Conservation (phyloP, 2,113 vertebrate genomes). For the Ascaphus truei region DNA sequence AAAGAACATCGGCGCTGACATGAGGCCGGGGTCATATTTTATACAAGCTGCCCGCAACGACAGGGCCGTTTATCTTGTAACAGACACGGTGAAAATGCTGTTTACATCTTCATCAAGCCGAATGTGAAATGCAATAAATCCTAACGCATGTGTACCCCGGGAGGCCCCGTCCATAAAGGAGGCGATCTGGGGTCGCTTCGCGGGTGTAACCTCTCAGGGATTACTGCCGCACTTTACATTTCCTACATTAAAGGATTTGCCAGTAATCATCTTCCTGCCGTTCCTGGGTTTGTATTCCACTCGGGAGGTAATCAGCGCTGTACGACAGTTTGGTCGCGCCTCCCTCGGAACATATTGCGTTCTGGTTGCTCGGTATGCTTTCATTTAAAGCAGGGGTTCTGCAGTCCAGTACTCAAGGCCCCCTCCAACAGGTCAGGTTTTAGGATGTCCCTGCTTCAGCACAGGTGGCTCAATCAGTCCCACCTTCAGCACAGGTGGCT, state of each 20-base stretch:
- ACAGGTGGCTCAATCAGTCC: neutral
- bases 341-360: neutral
- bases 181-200: neutral
- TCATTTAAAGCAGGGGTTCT: too few relatives aligned
- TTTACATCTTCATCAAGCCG: constrained; percentile 14
- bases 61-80: neutral
- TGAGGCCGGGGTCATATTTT: neutral
- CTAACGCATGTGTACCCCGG: neutral
- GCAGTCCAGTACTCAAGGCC: too few relatives aligned
- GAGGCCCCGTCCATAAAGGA: neutral
- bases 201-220: constrained; percentile 18
- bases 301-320: neutral
- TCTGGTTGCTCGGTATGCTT: neutral
- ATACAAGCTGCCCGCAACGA: neutral
- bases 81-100: constrained; percentile 12
- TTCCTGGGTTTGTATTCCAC: neutral
- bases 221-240: constrained; percentile 17
- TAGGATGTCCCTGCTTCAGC: neutral
- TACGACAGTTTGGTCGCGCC: neutral
- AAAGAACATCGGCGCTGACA: constrained; percentile 9
- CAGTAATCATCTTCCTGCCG: constrained; percentile 22
- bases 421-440: neutral
- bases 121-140: constrained; percentile 19
- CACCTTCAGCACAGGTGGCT: too few relatives aligned
- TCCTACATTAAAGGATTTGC: constrained; percentile 33